A percentile compares a stretch with the other conserved stretches of the same genome.
These are phyloP conservation scores for Propithecus perrieri DNA, from an alignment of 2,797 vertebrate species.

Conservation along the genomic window DNA sequence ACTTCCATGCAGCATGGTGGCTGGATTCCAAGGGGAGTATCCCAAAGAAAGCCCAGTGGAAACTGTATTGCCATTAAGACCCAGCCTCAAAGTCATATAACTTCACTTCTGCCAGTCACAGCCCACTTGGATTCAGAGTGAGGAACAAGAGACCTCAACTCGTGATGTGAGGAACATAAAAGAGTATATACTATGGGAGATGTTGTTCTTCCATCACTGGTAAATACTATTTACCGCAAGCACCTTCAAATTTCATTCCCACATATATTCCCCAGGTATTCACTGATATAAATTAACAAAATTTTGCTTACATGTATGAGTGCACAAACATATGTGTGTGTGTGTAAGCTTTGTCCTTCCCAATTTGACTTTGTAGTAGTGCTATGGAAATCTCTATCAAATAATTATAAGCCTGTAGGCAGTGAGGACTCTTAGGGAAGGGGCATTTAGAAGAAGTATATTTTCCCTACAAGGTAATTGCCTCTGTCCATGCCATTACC, in stretches of 20 bases:
- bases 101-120: not conserved
- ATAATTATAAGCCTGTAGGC: not conserved
- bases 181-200: not conserved
- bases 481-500: not conserved
- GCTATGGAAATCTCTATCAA: not conserved
- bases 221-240: not conserved
- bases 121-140: not conserved
- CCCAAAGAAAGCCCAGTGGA: not conserved
- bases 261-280: not conserved
- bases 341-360: not conserved
- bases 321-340: not conserved
- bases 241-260: not conserved
- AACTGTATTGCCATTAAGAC: not conserved
- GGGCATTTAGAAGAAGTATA: not conserved
- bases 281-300: not conserved
- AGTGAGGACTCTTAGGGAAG: not conserved
- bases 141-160: not conserved
- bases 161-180: not conserved
- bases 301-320: not conserved
- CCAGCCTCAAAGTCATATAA: not conserved
- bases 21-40: not conserved
- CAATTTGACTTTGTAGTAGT: not conserved
- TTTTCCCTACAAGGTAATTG: conserved; percentile 13
- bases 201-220: not conserved
- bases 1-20: not conserved